phyloP scores from a whole-genome alignment of 1,140 invertebrate species.

The Bombus polaris region DNA sequence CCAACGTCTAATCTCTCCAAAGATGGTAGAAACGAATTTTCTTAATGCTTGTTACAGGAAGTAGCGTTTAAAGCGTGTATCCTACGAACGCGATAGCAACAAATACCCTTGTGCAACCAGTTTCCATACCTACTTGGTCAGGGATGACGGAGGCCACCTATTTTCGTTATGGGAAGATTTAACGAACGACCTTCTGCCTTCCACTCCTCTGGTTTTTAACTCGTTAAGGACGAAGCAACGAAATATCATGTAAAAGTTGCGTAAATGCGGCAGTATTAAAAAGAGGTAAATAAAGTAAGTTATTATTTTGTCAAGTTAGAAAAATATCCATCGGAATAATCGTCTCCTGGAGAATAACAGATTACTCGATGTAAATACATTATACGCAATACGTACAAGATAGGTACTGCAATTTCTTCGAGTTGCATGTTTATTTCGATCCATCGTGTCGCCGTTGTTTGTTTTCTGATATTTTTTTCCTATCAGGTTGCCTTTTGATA shows the following conservation, averaged over 20 bases:
- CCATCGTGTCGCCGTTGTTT: background rate
- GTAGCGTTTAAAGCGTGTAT: background rate
- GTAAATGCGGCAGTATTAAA: background rate
- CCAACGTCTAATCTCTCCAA: too few relatives aligned
- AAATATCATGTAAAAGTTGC: background rate
- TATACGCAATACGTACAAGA: too few relatives aligned
- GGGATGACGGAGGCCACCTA: background rate
- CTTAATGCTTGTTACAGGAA: background rate
- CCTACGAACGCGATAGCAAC: background rate
- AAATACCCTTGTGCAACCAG: background rate
- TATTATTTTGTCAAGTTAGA: too few relatives aligned
- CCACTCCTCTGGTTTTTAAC: background rate
- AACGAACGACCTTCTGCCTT: background rate
- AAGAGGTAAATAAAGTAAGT: background rate
- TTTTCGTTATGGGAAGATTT: background rate
- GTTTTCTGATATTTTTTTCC: background rate
- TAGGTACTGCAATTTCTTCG: too few relatives aligned
- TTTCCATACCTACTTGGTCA: background rate
- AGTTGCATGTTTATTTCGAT: background rate
- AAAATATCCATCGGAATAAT: too few relatives aligned
- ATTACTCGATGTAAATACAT: too few relatives aligned
- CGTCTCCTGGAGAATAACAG: too few relatives aligned
- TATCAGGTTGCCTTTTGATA: accelerated
- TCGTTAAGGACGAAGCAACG: background rate
- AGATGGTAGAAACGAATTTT: background rate